phyloP scores from a whole-genome alignment of 1,140 invertebrate genomes.

The Orchesella cincta region DNA sequence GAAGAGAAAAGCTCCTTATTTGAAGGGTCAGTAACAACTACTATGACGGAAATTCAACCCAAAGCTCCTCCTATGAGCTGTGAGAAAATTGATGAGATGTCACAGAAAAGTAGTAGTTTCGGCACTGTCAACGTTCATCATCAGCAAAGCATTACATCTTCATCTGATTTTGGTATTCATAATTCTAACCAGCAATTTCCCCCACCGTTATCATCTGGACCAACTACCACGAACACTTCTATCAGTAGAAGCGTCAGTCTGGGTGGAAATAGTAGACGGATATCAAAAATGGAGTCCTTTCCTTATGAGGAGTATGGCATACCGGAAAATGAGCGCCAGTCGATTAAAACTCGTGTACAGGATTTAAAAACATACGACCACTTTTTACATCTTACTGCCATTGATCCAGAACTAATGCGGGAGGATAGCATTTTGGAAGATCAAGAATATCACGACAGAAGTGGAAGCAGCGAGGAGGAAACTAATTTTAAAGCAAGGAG shows the following conservation, averaged over 20 bases:
- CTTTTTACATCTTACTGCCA: conserved; percentile 32
- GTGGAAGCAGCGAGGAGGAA: neutral
- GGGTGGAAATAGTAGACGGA: conserved; percentile 16
- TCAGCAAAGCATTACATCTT: conserved; percentile 2
- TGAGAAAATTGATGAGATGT: conserved; percentile 26
- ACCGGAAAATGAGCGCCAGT: conserved; percentile 18
- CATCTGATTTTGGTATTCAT: neutral
- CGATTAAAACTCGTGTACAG: conserved; percentile 30
- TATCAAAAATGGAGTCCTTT: conserved; percentile 33
- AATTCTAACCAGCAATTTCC: conserved; percentile 5
- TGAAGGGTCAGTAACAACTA: conserved; percentile 8
- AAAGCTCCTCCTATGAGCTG: conserved; percentile 7
- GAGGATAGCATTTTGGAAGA: conserved; percentile 32
- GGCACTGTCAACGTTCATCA: neutral
- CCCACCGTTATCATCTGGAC: neutral
- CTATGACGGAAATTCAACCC: conserved; percentile 12
- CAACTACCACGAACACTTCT: neutral
- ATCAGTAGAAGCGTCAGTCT: neutral
- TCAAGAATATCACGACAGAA: neutral
- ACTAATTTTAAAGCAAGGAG: neutral
- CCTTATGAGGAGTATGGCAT: conserved; percentile 33
- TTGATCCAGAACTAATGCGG: conserved; percentile 2
- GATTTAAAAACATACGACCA: conserved; percentile 3
- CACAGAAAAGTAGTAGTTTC: conserved; percentile 17
- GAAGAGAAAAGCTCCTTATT: conserved; percentile 17